A percentile compares a stretch with the other conserved stretches of the same genome.
Conservation (phyloP, 1,140 invertebrate genomes). For the Gyrodactylus bullatarudis region DNA sequence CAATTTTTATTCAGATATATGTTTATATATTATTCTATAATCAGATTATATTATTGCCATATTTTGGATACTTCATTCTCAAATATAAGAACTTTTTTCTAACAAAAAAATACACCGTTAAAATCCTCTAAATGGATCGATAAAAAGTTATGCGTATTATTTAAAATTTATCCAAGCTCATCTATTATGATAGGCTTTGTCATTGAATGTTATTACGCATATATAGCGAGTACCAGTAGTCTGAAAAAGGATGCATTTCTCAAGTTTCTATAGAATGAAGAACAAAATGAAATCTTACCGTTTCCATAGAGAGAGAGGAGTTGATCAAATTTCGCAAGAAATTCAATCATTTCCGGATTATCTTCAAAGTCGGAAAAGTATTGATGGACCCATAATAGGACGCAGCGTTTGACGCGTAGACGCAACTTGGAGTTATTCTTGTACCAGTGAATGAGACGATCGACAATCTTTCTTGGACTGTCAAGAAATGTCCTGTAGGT, state of each 20-base stretch:
- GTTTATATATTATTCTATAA: no score
- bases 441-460: constrained; percentile 42
- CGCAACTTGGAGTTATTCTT: constrained; percentile 5
- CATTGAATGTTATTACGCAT: background rate
- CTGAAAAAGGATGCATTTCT: no score
- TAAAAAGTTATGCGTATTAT: no score
- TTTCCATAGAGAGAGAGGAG: constrained; percentile 10
- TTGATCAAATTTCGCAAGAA: constrained; percentile 58
- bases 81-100: no score
- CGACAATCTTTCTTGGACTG: constrained; percentile 39
- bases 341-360: constrained; percentile 72
- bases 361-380: constrained; percentile 97
- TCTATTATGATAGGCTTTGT: background rate
- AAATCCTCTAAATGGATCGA: no score
- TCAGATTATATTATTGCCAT: no score
- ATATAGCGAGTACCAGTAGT: no score
- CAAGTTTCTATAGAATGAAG: no score
- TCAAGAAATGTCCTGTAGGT: constrained; percentile 13
- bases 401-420: constrained; percentile 47
- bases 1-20: no score
- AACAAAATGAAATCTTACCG: no score
- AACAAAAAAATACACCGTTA: no score
- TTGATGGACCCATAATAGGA: constrained; percentile 87
- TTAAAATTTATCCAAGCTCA: background rate
- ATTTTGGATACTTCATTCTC: no score